Percentiles rank a stretch among this genome's conserved stretches.
These are phyloP conservation scores for Chelonia mydas DNA, from an alignment of 2,797 vertebrate species.

Conservation along the genomic window DNA sequence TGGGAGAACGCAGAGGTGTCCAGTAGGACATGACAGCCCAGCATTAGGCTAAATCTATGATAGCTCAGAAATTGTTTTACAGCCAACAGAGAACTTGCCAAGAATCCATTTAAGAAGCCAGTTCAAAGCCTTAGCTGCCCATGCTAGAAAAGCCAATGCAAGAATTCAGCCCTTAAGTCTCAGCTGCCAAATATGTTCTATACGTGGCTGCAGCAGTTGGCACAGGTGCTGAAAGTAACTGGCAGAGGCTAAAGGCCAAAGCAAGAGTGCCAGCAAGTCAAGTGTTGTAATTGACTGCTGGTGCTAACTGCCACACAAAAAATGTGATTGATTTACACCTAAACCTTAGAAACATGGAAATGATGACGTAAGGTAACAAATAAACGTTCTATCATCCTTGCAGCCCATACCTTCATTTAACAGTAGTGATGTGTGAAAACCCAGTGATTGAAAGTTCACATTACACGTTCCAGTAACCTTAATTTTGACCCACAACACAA, in stretches of 20 bases:
- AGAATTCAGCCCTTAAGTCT: neutral
- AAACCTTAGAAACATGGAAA: neutral
- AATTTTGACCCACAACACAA: neutral
- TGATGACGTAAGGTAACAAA: neutral
- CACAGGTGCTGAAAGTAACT: neutral
- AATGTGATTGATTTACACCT: neutral
- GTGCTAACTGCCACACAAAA: neutral
- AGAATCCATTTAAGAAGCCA: neutral
- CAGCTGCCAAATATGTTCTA: neutral
- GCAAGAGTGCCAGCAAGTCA: neutral
- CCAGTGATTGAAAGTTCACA: neutral
- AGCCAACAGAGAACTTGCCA: neutral
- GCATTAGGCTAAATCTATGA: accelerated
- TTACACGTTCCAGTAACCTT: neutral
- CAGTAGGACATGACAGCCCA: neutral
- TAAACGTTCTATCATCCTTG: neutral
- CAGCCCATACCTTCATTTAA: neutral
- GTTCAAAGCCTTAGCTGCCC: neutral
- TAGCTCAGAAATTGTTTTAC: accelerated
- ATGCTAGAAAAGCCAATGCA: neutral
- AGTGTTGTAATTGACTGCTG: neutral
- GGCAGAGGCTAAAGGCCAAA: neutral
- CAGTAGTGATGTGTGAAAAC: neutral
- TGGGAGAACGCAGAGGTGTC: neutral
- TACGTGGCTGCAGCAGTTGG: neutral